phyloP scores from a whole-genome alignment of 2,888 invertebrate genomes.

The Hypercompe scribonia region DNA sequence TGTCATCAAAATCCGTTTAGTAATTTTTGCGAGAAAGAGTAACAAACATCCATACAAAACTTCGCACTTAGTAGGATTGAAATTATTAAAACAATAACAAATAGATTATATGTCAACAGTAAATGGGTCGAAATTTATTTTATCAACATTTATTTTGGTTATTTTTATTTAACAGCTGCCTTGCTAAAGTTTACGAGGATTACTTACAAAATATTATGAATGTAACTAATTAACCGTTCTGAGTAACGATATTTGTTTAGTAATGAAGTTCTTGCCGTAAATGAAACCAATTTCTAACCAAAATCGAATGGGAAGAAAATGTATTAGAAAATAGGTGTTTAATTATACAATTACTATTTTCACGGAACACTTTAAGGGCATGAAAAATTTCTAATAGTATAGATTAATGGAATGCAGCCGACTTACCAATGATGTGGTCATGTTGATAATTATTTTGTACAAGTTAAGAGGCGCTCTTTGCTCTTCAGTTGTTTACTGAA shows the following conservation, averaged over 20 bases:
- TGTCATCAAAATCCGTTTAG: no score
- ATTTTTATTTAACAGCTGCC: background rate
- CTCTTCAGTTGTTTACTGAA: conserved; percentile 75
- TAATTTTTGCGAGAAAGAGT: no score
- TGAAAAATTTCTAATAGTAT: background rate
- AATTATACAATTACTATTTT: background rate
- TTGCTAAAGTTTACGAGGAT: background rate
- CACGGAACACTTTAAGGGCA: background rate
- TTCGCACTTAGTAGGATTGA: no score
- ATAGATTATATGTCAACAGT: no score
- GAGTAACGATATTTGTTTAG: background rate
- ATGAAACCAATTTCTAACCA: background rate
- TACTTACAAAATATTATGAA: background rate
- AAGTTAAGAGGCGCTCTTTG: conserved; percentile 64
- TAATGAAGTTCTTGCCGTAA: background rate
- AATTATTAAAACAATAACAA: no score
- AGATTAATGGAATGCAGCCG: conserved; percentile 7
- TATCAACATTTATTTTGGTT: no score
- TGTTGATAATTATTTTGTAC: conserved; percentile 59
- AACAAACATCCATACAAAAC: no score
- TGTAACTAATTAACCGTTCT: background rate
- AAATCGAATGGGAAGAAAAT: background rate
- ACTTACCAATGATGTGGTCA: conserved; percentile 78
- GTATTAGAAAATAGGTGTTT: background rate
- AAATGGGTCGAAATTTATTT: no score